Base-by-base conservation (phyloP, 2,113 vertebrate genomes). In the Telmatochromis sp. region DNA sequence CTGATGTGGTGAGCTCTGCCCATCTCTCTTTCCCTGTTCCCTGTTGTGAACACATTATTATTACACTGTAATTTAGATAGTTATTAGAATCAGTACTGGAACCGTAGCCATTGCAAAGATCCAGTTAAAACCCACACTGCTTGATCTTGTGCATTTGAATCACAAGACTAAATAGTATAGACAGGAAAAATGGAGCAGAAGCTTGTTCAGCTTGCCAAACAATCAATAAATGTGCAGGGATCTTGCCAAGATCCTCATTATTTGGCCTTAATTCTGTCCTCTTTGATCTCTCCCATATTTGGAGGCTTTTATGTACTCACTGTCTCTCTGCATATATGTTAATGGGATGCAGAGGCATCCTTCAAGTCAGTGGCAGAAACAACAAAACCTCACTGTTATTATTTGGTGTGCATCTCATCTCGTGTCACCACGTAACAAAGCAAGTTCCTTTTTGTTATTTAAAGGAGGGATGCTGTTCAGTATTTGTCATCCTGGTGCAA, bases 241-340 rank as follows among this genome's bases (percentile, higher is more conserved):
- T 91, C 91, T 87, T 94, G 95, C 96, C 96, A 96, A 95, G 92
- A 94, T 95, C 92, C 95, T 96, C 94, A 94, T 95, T 94, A 93
- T 90, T 95, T 93, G 90, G 90, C 86, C 93, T 95, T 95, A 95
- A 96, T 95, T 95, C 92, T 92, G 95, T 95, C 91, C 82, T 90
- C 94, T 95, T 94, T 94, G 92, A 96, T 94, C 93, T 94, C 89
- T 90, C 80, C 81, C 23, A 12, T 87, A 94, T 94, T 91, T 84
- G 63, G 86, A 93, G 83, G 86, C 93, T 95, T 93, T 91, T 84
- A 90, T 94, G 95, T 85, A 93, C 92, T 94, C 81, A 10, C 86
- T 87, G 89, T 87, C 73, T 87, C 93, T 94, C 89, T 95, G 93
- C 92, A 94, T 91, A 94, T 94, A 94, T 94, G 92, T 92, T 92